Evolutionary conservation across 2,888 invertebrate species (phyloP).

Genomic region (Drosophila paramelanica): DNA sequence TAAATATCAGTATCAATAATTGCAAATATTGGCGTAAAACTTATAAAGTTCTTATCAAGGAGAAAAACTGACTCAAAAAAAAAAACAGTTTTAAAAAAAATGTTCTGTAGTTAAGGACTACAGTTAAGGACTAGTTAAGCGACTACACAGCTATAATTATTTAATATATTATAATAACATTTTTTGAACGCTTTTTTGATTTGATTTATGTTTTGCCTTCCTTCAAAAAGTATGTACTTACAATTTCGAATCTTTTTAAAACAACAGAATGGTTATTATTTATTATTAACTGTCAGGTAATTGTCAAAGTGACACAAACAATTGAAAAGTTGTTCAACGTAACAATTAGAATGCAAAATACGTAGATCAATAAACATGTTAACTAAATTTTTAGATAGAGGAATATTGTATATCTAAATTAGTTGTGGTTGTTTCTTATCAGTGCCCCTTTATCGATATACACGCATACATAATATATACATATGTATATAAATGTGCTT

Average conservation of each 20-base stretch:
- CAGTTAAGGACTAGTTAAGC: too few relatives aligned
- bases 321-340: not conserved
- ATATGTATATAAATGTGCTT: not conserved
- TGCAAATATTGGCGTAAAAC: too few relatives aligned
- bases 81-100: too few relatives aligned
- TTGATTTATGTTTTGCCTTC: too few relatives aligned
- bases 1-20: not conserved
- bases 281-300: not conserved
- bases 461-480: not conserved
- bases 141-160: too few relatives aligned
- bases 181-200: too few relatives aligned
- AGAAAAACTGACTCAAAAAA: too few relatives aligned
- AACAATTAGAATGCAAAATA: not conserved
- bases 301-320: not conserved
- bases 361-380: not conserved
- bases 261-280: too few relatives aligned
- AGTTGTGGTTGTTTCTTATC: slow-evolving; percentile 42
- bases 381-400: slow-evolving; percentile 5
- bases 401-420: slow-evolving; percentile 15
- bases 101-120: too few relatives aligned
- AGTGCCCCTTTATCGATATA: slow-evolving; percentile 6
- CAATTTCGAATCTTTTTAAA: too few relatives aligned
- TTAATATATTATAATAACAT: too few relatives aligned
- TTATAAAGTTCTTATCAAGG: not conserved
- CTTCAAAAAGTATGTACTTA: too few relatives aligned